Percentiles rank a stretch among this genome's conserved stretches.
Evolutionary conservation across 37 sponge, comb jelly and placozoan genomes (phyloP).

Genomic region (Haliclona indistincta): DNA sequence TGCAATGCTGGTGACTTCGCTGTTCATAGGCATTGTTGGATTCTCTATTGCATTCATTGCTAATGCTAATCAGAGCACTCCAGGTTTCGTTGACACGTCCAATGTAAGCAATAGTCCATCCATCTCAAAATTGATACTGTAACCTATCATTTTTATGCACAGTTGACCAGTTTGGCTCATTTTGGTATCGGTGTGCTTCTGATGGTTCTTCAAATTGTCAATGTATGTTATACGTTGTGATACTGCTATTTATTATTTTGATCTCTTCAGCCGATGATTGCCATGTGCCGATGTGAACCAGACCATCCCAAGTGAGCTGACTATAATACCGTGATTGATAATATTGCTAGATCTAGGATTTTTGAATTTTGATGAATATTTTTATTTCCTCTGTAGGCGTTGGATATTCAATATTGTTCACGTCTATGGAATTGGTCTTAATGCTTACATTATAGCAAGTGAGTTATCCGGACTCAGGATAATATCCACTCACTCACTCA

Average conservation of each 20-base stretch:
- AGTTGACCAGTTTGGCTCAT: conserved; percentile 38
- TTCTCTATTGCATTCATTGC: conserved; percentile 54
- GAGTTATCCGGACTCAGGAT: background rate
- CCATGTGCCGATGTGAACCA: background rate
- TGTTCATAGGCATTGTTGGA: conserved; percentile 35
- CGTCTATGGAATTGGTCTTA: conserved; percentile 55
- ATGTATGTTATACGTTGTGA: conserved; percentile 47
- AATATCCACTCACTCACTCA: background rate
- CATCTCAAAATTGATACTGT: background rate
- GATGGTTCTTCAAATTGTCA: conserved; percentile 53
- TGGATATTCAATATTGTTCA: conserved; percentile 75
- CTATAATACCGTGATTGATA: no score
- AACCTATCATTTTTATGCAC: background rate
- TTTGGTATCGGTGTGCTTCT: conserved; percentile 57
- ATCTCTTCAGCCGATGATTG: conserved; percentile 1
- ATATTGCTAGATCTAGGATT: no score
- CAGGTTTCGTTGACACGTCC: background rate
- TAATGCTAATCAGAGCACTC: conserved; percentile 7
- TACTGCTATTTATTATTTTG: background rate
- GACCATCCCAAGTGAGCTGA: conserved; percentile 4
- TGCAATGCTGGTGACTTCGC: conserved; percentile 23
- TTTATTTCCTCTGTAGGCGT: conserved; percentile 32
- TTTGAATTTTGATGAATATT: no score
- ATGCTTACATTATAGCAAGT: no score
- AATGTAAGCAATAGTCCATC: background rate